Evolutionary conservation across 2,113 vertebrate species (phyloP), one percentile per base, ranked within the genome.

Genomic region (Apteryx owenii): DNA sequence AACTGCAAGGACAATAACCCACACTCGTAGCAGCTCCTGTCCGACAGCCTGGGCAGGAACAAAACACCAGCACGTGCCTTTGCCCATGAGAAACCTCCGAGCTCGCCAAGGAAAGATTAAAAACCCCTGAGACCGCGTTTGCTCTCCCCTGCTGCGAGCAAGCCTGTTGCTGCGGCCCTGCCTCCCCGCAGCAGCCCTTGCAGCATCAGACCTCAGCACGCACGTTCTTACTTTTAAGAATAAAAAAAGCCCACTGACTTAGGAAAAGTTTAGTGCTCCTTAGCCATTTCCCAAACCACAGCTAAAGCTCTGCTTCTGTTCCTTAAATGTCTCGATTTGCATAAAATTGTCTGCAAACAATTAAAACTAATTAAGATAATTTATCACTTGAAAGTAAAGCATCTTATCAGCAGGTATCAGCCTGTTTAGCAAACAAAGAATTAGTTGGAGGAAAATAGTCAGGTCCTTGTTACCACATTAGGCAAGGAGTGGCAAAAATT

Each of bases 331-430:
- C 77, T 31, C 20, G 0, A 80, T 95, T 94, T 93, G 93, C 95
- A 96, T 97, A 78, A 97, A 97, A 96, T 79, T 87, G 61, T 79
- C 86, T 90, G 53, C 65, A 94, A 97, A 97, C 95, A 98, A 97
- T 97, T 98, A 92, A 69, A 96, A 91, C 75, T 98, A 98, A 98
- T 98, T 98, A 98, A 97, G 93, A 96, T 95, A 97, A 98, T 98
- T 97, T 97, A 96, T 98, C 97, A 91, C 75, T 96, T 88, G 91
- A 91, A 98, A 95, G 93, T 85, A 91, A 96, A 97, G 71, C 61
- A 36, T 56, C 61, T 97, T 96, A 98, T 97, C 97, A 96, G 96
- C 89, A 98, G 90, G 95, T 97, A 98, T 97, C 96, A 94, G 92
- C 83, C 95, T 96, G 95, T 86, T 96, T 88, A 97, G 93, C 96